Percentiles rank a stretch among this genome's conserved stretches.
These are phyloP conservation scores for Epinephelus coioides DNA, from an alignment of 2,797 vertebrate genomes.

Conservation along the genomic window DNA sequence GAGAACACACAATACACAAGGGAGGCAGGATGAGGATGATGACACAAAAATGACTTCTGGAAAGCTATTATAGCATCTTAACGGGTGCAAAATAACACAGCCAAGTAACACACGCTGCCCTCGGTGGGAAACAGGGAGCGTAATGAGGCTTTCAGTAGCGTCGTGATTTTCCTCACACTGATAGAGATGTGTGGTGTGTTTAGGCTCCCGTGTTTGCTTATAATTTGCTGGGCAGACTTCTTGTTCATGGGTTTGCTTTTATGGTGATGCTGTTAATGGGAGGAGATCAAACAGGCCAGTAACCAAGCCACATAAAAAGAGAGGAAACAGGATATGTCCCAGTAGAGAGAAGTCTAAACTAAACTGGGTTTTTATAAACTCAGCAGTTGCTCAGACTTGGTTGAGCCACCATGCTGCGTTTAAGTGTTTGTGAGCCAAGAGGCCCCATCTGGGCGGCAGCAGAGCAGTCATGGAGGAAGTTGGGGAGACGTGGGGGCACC, in stretches of 20 bases:
- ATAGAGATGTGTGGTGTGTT: constrained; percentile 32
- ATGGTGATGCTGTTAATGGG: constrained; percentile 52
- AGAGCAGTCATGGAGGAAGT: constrained; percentile 72
- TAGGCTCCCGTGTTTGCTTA: constrained; percentile 40
- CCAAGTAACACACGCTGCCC: constrained; percentile 37
- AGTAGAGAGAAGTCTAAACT: constrained; percentile 44
- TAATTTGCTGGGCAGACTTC: constrained; percentile 42
- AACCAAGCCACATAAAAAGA: constrained; percentile 67
- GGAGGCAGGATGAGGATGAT: constrained; percentile 54
- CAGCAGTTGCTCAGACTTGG: constrained; percentile 56
- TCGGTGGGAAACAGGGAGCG: constrained; percentile 43
- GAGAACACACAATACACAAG: constrained; percentile 60
- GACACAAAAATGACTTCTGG: constrained; percentile 56
- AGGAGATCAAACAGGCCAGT: constrained; percentile 73
- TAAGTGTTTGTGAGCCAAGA: constrained; percentile 64
- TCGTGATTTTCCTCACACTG: constrained; percentile 43
- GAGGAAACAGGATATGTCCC: constrained; percentile 65
- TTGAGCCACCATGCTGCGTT: constrained; percentile 61
- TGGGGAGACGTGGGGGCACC: constrained; percentile 57
- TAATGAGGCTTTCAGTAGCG: constrained; percentile 66
- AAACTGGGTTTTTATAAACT: constrained; percentile 60
- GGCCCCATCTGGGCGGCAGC: constrained; percentile 72
- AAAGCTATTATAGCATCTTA: constrained; percentile 62
- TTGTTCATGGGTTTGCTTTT: constrained; percentile 47
- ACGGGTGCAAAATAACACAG: constrained; percentile 41